Base-by-base conservation (phyloP, 1,140 invertebrate species). In the Drosophila nebulosa region DNA sequence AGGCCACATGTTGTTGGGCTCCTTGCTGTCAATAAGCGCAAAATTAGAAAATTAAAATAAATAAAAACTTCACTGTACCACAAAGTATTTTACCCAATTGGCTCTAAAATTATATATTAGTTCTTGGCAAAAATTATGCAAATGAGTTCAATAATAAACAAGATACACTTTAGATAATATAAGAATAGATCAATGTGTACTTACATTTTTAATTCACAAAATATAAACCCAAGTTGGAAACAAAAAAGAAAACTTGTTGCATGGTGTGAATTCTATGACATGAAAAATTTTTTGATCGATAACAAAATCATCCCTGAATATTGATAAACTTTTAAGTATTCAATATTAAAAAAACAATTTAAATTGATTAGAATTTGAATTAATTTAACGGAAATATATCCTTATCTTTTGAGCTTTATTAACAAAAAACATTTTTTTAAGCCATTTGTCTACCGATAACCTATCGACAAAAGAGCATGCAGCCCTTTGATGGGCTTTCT, bases 1-100 rank as follows among this genome's bases (percentile, higher is more conserved):
- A 9, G 78, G 50, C 64, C 50, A 77, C 81, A 85, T 85, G 39
- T 16, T 74, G 12, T 30, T 16, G 2, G 2, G 3, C 7, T 42
- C 16, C 0, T 42, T 42, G 16, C 7, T 46, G 14, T 16, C 14
- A 21, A 46, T 21, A 46, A 46, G 18, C 9, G 39, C 39, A 46
- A 42, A 42, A 42, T 16, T 42, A 42, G 6, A 42, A 46, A 46
- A 21, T 46, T 46, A 46, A 46, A 46, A 46, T 46, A 46, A 46
- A 46, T 46, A 21, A 42, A 46, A 21, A 2, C 4, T 46, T 18
- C 39, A 46, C 39, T 46, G 1, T 2, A 3, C 39, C 18, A 46
- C 39, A 46, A 7, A 18, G 16, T 3, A 16, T 46, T 46, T 46
- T 2, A 18, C 14, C 16, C 39, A 18, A 10, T 10, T 6, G 5